phyloP scores from a whole-genome alignment of 1,140 invertebrate species.

The Acromyrmex echinatior region DNA sequence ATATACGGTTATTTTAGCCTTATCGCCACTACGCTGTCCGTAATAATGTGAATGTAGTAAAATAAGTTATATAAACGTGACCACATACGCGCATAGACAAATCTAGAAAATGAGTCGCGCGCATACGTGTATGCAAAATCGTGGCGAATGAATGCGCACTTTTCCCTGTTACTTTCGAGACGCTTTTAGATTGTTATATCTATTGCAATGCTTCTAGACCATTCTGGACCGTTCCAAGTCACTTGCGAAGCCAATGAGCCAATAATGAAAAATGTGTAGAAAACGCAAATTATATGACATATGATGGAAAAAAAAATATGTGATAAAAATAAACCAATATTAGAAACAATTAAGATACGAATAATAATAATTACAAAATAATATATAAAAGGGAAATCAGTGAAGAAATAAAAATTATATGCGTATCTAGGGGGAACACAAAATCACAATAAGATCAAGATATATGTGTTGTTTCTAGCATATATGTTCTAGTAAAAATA shows the following conservation, averaged over 20 bases:
- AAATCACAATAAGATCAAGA: no score
- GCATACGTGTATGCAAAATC: constrained; percentile 7
- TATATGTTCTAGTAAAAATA: no score
- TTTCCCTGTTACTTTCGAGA: constrained; percentile 49
- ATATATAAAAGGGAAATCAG: not conserved
- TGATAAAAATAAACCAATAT: not conserved
- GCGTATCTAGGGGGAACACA: no score
- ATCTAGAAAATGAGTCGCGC: constrained; percentile 11
- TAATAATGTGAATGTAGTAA: not conserved
- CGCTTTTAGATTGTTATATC: constrained; percentile 14
- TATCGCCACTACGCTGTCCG: not conserved
- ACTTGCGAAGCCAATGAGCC: not conserved
- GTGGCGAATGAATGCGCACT: constrained; percentile 26
- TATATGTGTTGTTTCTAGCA: no score
- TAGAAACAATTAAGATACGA: not conserved
- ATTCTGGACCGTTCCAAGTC: not conserved
- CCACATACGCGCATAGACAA: not conserved
- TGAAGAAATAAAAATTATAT: not conserved
- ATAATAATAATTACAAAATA: not conserved
- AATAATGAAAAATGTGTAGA: not conserved
- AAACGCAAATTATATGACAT: not conserved
- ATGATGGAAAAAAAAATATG: not conserved
- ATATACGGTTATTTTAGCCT: not conserved
- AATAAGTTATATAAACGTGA: constrained; percentile 16
- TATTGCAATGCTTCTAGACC: not conserved